A percentile compares a stretch with the other conserved stretches of the same genome.
Evolutionary conservation across 2,888 invertebrate genomes (phyloP).

Genomic region (Deilephila porcellus): DNA sequence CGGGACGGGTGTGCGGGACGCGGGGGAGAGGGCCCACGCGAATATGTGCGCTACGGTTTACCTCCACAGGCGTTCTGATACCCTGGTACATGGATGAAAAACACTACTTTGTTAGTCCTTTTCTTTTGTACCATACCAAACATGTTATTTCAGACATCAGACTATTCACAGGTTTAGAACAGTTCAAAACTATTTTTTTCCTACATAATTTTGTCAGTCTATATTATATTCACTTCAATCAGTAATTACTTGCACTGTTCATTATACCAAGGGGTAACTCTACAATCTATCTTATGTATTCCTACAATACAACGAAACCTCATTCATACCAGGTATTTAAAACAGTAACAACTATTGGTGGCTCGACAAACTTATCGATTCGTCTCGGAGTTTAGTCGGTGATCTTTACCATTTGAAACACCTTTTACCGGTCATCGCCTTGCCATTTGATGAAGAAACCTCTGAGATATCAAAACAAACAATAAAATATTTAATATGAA

Average conservation of each 20-base stretch:
- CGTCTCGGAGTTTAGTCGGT: constrained; percentile 10
- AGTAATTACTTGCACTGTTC: too few species aligned
- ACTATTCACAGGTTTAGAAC: too few species aligned
- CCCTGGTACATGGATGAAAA: constrained; percentile 69
- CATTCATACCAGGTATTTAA: constrained; percentile 12
- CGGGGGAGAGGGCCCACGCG: constrained; percentile 78
- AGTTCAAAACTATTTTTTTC: too few species aligned
- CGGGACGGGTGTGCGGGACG: constrained; percentile 58
- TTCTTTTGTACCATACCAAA: constrained; percentile 46
- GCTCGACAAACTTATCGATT: constrained; percentile 12
- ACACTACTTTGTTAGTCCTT: constrained; percentile 55
- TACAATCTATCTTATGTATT: neutral
- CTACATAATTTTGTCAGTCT: too few species aligned
- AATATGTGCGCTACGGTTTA: constrained; percentile 77
- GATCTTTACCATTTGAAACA: constrained; percentile 21
- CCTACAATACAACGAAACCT: neutral
- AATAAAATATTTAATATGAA: neutral
- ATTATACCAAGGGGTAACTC: too few species aligned
- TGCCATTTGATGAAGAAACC: neutral
- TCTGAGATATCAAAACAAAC: neutral
- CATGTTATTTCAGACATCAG: too few species aligned
- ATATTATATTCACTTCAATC: too few species aligned
- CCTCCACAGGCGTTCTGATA: constrained; percentile 70
- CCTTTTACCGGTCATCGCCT: constrained; percentile 21
- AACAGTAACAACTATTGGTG: constrained; percentile 1